Conservation (phyloP, 2,797 vertebrate genomes). For the Bucorvus abyssinicus region DNA sequence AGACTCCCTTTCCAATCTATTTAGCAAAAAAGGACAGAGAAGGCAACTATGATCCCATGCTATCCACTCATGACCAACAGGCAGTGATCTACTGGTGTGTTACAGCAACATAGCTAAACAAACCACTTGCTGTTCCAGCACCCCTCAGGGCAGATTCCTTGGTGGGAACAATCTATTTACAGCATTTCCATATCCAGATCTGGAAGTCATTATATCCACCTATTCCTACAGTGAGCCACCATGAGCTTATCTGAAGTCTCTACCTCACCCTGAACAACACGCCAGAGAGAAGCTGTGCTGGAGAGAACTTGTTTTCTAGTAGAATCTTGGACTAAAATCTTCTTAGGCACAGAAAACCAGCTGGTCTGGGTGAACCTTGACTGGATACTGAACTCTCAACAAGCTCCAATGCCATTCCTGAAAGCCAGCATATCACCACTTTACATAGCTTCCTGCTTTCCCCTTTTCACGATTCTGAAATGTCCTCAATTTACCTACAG, state of each 20-base stretch:
- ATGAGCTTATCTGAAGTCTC: conserved; percentile 26
- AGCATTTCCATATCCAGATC: conserved; percentile 39
- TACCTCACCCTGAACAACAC: conserved; percentile 14
- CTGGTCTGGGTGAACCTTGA: not conserved
- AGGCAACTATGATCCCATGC: not conserved
- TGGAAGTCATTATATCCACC: conserved; percentile 53
- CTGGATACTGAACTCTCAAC: not conserved
- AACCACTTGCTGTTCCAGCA: conserved; percentile 12
- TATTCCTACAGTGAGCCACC: conserved; percentile 27
- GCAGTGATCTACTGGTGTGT: conserved; percentile 5
- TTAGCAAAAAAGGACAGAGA: not conserved
- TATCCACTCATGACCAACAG: not conserved
- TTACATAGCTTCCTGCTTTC: conserved; percentile 13
- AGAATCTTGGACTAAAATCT: not conserved
- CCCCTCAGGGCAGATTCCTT: conserved; percentile 29
- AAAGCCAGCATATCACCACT: not conserved
- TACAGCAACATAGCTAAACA: conserved; percentile 29
- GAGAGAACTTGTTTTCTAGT: not conserved
- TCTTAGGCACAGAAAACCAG: not conserved
- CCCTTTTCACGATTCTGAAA: not conserved
- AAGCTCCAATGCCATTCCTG: not conserved
- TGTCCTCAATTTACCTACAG: conserved; percentile 49
- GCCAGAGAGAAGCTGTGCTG: conserved; percentile 10
- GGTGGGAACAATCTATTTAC: conserved; percentile 39
- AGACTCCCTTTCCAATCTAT: not conserved